A percentile compares a stretch with the other conserved stretches of the same genome.
Evolutionary conservation across 2,888 invertebrate genomes (phyloP).

Genomic region (Agrochola circellaris): DNA sequence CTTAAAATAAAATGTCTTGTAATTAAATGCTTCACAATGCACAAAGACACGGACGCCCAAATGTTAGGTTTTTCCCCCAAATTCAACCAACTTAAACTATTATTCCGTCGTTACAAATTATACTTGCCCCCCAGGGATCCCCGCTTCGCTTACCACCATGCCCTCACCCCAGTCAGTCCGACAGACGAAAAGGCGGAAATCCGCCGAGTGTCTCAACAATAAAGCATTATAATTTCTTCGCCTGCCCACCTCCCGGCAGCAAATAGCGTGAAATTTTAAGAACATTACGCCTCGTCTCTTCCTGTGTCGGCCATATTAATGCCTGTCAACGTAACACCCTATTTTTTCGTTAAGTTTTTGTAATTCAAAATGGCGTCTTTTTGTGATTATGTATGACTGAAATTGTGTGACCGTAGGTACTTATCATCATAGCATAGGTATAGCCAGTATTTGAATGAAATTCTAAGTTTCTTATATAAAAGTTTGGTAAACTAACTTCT

Average conservation of each 20-base stretch:
- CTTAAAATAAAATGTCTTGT: background rate
- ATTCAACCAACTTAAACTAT: background rate
- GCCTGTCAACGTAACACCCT: background rate
- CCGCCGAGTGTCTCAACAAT: slow-evolving; percentile 59
- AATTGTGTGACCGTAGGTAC: too few species aligned
- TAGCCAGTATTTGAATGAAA: too few species aligned
- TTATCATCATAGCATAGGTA: too few species aligned
- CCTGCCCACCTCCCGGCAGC: slow-evolving; percentile 39
- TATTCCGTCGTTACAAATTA: background rate
- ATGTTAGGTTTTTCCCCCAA: background rate
- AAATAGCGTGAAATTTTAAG: slow-evolving; percentile 53
- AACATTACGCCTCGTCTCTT: slow-evolving; percentile 32
- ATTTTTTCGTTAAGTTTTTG: background rate
- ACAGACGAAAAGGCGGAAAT: slow-evolving; percentile 55
- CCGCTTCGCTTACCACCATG: slow-evolving; percentile 32
- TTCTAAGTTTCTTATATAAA: too few species aligned
- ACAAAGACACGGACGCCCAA: background rate
- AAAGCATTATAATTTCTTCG: slow-evolving; percentile 54
- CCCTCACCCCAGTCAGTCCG: slow-evolving; percentile 7
- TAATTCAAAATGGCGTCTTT: background rate
- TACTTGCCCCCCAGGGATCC: background rate
- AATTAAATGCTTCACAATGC: background rate
- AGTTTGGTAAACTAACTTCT: too few species aligned
- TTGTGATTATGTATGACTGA: background rate
- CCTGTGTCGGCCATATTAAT: slow-evolving; percentile 28